Evolutionary conservation across 2,113 vertebrate genomes (phyloP), one percentile per base, ranked within the genome.

Genomic region (Serinus canaria): DNA sequence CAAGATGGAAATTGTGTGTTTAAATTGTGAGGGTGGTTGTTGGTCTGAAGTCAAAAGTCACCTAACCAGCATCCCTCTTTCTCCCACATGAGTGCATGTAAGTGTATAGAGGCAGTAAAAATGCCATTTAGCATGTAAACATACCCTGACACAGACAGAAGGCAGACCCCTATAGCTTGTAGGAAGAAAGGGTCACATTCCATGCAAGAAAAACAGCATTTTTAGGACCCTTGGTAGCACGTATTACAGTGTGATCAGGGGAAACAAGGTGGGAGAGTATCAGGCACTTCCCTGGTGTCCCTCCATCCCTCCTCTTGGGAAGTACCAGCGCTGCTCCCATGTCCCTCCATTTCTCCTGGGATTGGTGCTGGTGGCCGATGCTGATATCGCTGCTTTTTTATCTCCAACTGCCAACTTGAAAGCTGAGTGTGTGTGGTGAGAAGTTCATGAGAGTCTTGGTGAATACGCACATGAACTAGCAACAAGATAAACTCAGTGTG

Each of bases 301-400:
- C 4, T 77, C 17, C 24, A 22, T 85, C n/a, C 28, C 10, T 78
- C 39, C 56, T 78, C 15, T 55, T 62, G 15, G 49, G n/a, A 46
- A 28, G 35, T 13, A 22, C 13, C 18, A n/a, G 46, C 21, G 2
- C 55, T 63, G 39, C 25, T 59, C 24, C 33, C 9, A 0, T 15
- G 47, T 52, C 47, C 37, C 30, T 72, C 15, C 15, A 4, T 85
- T 78, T 35, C 41, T 92, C 35, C 80, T 5, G 2, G 77, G n/a
- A 30, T 27, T 41, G 50, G 19, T 41, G 53, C 53, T 0, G 1
- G 69, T 16, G 9, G 41, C 67, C 0, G 1, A 6, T 91, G 62
- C 66, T 4, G 11, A 17, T 78, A 63, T 22, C 0, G 1, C 52
- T 59, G 47, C 8, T 44, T 49, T 87, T 62, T 92, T 83, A 41